phyloP scores from a whole-genome alignment of 2,113 vertebrate species.

The Mastomys coucha region DNA sequence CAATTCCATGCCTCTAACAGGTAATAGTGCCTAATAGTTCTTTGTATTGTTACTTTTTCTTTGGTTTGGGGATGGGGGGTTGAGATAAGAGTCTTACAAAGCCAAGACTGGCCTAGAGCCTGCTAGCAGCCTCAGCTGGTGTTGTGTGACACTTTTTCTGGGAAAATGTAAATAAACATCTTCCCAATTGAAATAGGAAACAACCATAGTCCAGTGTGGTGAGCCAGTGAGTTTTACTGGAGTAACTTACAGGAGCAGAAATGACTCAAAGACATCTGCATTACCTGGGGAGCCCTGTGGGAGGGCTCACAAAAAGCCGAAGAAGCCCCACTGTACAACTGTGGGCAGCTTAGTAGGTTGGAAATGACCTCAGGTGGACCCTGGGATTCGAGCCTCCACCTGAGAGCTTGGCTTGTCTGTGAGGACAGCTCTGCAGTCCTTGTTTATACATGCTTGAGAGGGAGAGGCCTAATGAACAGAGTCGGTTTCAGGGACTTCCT shows the following conservation, averaged over 20 bases:
- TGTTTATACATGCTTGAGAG: not conserved
- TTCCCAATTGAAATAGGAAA: not conserved
- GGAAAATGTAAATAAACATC: not conserved
- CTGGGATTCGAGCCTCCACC: not conserved
- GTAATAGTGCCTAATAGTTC: not conserved
- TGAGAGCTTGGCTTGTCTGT: not conserved
- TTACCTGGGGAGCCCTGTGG: not conserved
- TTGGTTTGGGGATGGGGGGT: not conserved
- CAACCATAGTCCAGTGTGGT: not conserved
- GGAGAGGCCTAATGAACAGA: not conserved
- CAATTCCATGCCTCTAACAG: not conserved
- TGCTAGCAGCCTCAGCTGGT: not conserved
- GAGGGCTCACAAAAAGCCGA: not conserved
- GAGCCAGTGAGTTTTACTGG: not conserved
- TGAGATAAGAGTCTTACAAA: not conserved
- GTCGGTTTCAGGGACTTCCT: not conserved
- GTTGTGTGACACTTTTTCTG: not conserved
- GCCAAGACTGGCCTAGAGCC: not conserved
- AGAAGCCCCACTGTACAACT: not conserved
- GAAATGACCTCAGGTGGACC: not conserved
- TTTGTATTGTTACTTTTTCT: not conserved
- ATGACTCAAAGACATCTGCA: not conserved
- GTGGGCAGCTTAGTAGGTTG: not conserved
- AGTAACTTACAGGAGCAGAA: not conserved
- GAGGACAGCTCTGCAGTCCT: not conserved